Percentiles rank a stretch among this genome's conserved stretches.
Conservation (phyloP, 2,113 vertebrate genomes). For the Phainopepla nitens region DNA sequence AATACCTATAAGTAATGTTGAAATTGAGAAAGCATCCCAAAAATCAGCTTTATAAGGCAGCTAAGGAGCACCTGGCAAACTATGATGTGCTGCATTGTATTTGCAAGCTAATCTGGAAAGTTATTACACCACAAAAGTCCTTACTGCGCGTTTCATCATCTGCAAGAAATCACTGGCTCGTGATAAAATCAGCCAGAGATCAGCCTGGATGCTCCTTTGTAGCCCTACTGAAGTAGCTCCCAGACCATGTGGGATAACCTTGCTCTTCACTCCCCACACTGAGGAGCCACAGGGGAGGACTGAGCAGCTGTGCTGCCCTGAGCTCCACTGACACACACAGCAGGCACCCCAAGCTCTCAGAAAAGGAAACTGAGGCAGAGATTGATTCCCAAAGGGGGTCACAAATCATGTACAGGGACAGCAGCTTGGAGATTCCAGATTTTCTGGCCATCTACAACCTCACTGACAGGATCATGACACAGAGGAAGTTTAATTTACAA, state of each 20-base stretch:
- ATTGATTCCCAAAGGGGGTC: neutral
- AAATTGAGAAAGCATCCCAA: neutral
- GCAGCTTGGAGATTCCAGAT: neutral
- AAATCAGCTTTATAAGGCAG: neutral
- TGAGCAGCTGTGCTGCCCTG: neutral
- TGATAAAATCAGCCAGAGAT: neutral
- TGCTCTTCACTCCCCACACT: neutral
- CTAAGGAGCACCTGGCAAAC: neutral
- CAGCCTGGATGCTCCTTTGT: neutral
- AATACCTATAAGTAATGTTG: neutral
- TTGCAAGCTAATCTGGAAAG: neutral
- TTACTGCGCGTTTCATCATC: neutral
- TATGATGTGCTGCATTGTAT: neutral
- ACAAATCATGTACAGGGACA: neutral
- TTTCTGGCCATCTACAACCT: neutral
- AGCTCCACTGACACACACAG: neutral
- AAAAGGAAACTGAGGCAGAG: neutral
- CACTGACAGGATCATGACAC: neutral
- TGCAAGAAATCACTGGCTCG: neutral
- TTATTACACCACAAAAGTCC: neutral
- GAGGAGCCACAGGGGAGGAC: neutral
- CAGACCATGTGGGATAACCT: accelerated
- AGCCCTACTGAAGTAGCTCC: neutral
- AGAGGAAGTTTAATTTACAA: neutral
- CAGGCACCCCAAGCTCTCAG: neutral